These are phyloP conservation scores for Brachirus orientalis DNA, from an alignment of 2,113 vertebrate genomes.

Conservation along the genomic window DNA sequence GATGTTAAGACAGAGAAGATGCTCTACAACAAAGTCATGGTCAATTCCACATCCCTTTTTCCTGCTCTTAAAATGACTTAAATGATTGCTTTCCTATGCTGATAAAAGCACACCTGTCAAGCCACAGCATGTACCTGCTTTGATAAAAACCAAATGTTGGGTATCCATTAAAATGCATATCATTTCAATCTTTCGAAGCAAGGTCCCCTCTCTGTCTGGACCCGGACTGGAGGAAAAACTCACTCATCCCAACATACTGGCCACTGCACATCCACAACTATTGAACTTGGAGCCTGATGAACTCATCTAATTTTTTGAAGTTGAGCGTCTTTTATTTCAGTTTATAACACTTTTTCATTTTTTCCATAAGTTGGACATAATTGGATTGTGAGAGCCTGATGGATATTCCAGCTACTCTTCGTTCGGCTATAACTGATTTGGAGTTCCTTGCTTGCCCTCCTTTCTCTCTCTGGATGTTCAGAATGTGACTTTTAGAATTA, in stretches of 20 bases:
- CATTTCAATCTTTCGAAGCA: constrained; percentile 7
- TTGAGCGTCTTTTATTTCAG: constrained; percentile 48
- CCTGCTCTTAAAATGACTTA: constrained; percentile 3
- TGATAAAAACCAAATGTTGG: constrained; percentile 21
- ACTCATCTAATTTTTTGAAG: constrained; percentile 66
- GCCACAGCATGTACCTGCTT: constrained; percentile 8
- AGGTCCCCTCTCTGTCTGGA: constrained; percentile 28
- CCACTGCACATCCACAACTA: constrained; percentile 23
- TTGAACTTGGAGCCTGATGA: constrained; percentile 57
- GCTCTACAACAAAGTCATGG: constrained; percentile 46
- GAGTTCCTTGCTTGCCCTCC: constrained; percentile 25
- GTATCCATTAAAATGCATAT: constrained; percentile 22
- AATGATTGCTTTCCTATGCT: constrained; percentile 2
- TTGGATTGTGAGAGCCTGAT: constrained; percentile 69
- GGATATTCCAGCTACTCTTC: constrained; percentile 64
- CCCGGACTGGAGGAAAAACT: constrained; percentile 31
- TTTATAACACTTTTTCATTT: constrained; percentile 51
- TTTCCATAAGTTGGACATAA: constrained; percentile 72
- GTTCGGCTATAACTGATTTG: constrained; percentile 46
- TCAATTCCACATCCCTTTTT: constrained; percentile 33
- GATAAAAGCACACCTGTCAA: constrained; percentile 23
- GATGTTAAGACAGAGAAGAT: constrained; percentile 45
- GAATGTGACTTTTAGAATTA: not conserved
- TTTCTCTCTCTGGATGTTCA: constrained; percentile 36
- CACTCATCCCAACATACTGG: constrained; percentile 27